Evolutionary conservation across 2,888 invertebrate genomes (phyloP).

Genomic region (Scotopteryx bipunctaria): DNA sequence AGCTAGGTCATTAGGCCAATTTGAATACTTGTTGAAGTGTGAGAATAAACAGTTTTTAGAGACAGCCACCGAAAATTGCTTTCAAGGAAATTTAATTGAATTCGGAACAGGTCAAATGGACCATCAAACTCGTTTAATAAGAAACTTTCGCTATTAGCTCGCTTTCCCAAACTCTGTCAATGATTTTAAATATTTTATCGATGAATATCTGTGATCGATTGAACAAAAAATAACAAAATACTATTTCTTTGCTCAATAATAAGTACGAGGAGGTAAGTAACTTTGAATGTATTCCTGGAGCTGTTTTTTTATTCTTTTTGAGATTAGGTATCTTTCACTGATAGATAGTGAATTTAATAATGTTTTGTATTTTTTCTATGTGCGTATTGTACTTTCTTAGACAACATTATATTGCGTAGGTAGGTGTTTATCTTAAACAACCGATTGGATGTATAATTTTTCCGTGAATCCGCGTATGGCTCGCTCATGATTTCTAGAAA

Average conservation of each 20-base stretch:
- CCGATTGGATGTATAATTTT: not conserved
- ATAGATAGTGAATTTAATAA: too few relatives aligned
- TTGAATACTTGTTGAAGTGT: slow-evolving; percentile 11
- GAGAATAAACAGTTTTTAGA: slow-evolving; percentile 16
- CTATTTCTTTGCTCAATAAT: not conserved
- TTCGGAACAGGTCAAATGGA: slow-evolving; percentile 33
- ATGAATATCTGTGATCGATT: too few relatives aligned
- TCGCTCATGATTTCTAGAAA: slow-evolving; percentile 2
- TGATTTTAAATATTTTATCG: not conserved
- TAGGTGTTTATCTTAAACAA: not conserved
- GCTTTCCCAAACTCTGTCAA: slow-evolving; percentile 28
- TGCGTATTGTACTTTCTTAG: not conserved
- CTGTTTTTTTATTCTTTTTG: too few relatives aligned
- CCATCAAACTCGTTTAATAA: slow-evolving; percentile 27
- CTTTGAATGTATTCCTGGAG: slow-evolving; percentile 3
- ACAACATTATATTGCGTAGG: not conserved
- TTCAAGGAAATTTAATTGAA: slow-evolving; percentile 28
- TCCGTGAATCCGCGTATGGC: not conserved
- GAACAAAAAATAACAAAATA: not conserved
- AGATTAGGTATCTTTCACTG: not conserved
- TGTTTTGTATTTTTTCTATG: not conserved
- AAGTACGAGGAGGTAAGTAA: not conserved
- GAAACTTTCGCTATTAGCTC: slow-evolving; percentile 34
- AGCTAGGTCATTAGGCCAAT: slow-evolving; percentile 26
- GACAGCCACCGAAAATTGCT: slow-evolving; percentile 12